Evolutionary conservation across 1,140 invertebrate genomes (phyloP).

Genomic region (Drosophila kohkoa): DNA sequence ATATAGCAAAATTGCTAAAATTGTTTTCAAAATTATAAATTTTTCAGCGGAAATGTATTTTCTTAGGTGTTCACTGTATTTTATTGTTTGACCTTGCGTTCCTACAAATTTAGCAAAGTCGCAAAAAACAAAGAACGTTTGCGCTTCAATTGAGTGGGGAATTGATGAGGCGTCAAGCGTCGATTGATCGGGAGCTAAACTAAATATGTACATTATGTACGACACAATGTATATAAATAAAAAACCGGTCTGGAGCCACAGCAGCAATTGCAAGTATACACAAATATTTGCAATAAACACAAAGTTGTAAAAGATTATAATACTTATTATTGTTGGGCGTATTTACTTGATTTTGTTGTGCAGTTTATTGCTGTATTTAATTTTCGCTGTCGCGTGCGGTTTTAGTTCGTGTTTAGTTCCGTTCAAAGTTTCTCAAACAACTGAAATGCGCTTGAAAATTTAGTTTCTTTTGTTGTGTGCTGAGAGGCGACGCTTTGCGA

Average conservation of each 20-base stretch:
- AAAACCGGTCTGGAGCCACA: constrained; percentile 18
- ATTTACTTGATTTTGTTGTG: constrained; percentile 65
- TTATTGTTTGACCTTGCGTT: constrained; percentile 27
- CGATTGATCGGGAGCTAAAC: not conserved
- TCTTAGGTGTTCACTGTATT: constrained; percentile 4
- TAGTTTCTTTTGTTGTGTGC: constrained; percentile 37
- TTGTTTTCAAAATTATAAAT: not conserved
- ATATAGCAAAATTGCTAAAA: not conserved
- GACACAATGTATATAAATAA: too few species aligned
- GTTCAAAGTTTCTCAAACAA: constrained; percentile 73
- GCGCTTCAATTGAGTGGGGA: constrained; percentile 12
- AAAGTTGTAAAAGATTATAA: not conserved
- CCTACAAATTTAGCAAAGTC: constrained; percentile 2
- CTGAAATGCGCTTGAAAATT: constrained; percentile 58
- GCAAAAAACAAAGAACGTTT: constrained; percentile 2
- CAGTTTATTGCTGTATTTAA: constrained; percentile 27
- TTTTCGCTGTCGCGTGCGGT: constrained; percentile 44
- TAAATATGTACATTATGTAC: not conserved
- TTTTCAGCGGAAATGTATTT: not conserved
- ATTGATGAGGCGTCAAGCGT: constrained; percentile 2
- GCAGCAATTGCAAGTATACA: constrained; percentile 2
- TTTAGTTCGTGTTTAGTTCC: constrained; percentile 50
- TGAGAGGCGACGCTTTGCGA: constrained; percentile 14
- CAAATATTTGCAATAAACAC: not conserved
- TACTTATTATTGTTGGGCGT: constrained; percentile 30